Evolutionary conservation across 2,797 vertebrate genomes (phyloP).

Genomic region (Fratercula arctica): DNA sequence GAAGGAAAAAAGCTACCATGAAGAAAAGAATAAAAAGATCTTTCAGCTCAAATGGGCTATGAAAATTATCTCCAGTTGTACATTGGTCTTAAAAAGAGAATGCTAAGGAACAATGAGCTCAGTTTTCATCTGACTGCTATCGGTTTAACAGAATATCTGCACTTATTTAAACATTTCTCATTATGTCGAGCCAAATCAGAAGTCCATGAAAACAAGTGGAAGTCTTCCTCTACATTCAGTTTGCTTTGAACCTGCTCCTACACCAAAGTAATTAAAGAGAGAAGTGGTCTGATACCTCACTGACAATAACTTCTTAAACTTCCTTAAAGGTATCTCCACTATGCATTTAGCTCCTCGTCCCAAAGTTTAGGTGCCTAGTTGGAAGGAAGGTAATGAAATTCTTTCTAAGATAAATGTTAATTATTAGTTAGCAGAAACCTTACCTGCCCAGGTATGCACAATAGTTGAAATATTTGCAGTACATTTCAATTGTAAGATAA

Average conservation of each 20-base stretch:
- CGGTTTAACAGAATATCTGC: not conserved
- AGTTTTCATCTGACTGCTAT: not conserved
- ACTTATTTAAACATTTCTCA: not conserved
- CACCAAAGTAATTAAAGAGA: not conserved
- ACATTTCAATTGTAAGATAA: not conserved
- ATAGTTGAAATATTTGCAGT: slow-evolving; percentile 4
- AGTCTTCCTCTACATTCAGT: not conserved
- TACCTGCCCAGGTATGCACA: not conserved
- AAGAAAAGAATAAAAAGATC: not conserved
- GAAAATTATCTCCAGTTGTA: slow-evolving; percentile 18
- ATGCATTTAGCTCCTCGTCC: not conserved
- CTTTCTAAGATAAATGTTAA: slow-evolving; percentile 25
- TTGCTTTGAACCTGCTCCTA: not conserved
- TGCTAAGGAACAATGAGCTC: not conserved
- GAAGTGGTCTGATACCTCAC: not conserved
- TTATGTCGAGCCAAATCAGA: not conserved
- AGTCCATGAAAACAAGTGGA: not conserved
- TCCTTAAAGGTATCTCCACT: not conserved
- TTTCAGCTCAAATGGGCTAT: not conserved
- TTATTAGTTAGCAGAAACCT: slow-evolving; percentile 12
- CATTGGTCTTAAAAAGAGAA: not conserved
- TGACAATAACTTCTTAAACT: not conserved
- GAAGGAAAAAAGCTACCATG: not conserved
- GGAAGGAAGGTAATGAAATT: not conserved
- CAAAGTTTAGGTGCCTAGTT: not conserved